These are phyloP conservation scores for Rhagophthalmus giganteus DNA, from an alignment of 2,888 invertebrate genomes.

Conservation along the genomic window DNA sequence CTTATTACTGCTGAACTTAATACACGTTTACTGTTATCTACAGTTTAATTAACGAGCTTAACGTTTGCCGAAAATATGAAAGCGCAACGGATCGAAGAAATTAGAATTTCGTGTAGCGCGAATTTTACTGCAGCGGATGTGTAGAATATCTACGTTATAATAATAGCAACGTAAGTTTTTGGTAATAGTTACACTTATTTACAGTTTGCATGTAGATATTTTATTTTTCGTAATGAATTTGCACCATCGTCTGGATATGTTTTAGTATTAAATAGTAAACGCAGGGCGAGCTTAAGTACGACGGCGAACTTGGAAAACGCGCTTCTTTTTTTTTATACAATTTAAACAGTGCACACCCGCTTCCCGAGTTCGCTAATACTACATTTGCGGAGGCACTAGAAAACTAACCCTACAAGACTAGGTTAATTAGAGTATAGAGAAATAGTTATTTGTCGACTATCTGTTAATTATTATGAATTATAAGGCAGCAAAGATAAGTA, in stretches of 20 bases:
- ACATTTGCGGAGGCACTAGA: conserved; percentile 55
- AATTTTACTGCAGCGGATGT: conserved; percentile 27
- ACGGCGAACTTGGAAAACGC: conserved; percentile 38
- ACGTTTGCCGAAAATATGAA: conserved; percentile 26
- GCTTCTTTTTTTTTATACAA: conserved; percentile 10
- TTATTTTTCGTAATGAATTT: conserved; percentile 45
- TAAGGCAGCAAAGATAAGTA: conserved; percentile 55
- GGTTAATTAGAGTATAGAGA: conserved; percentile 42
- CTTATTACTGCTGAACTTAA: conserved; percentile 34
- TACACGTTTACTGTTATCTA: conserved; percentile 40
- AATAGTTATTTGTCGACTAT: conserved; percentile 49
- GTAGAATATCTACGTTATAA: conserved; percentile 31
- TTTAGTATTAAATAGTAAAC: conserved; percentile 45
- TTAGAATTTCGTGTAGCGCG: conserved; percentile 29
- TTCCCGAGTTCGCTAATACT: conserved; percentile 46
- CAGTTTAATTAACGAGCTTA: conserved; percentile 32
- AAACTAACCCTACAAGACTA: conserved; percentile 51
- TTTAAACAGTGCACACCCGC: conserved; percentile 31
- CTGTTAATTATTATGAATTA: conserved; percentile 45
- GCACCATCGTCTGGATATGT: conserved; percentile 56
- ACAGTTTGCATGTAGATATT: conserved; percentile 45
- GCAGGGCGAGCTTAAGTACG: conserved; percentile 48
- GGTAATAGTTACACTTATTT: conserved; percentile 29
- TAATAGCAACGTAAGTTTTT: conserved; percentile 38
- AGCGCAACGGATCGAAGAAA: conserved; percentile 24